Evolutionary conservation across 2,797 vertebrate genomes (phyloP).

Genomic region (Liasis olivaceus): DNA sequence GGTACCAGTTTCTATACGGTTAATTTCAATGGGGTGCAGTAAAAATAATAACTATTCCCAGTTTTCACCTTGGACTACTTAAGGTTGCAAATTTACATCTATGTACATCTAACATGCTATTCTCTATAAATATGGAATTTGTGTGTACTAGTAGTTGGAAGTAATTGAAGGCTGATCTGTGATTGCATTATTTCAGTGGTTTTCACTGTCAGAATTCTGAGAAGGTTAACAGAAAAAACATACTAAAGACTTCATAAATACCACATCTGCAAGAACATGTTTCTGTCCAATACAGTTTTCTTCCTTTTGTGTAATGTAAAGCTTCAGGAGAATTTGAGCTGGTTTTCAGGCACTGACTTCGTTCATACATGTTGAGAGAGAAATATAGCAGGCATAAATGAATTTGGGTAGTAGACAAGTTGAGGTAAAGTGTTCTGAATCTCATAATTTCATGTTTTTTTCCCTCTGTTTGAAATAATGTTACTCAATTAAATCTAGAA

Average conservation of each 20-base stretch:
- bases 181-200: not conserved
- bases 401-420: not conserved
- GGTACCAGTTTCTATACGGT: not conserved
- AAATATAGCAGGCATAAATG: not conserved
- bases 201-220: not conserved
- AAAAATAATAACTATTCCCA: not conserved
- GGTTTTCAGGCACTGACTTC: not conserved
- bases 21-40: not conserved
- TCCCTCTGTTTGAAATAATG: not conserved
- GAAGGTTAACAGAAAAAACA: not conserved
- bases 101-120: not conserved
- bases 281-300: not conserved
- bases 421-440: not conserved
- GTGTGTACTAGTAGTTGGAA: not conserved
- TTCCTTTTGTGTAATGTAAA: not conserved
- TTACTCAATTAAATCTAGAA: not conserved
- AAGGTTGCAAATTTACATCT: not conserved
- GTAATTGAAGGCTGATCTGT: not conserved
- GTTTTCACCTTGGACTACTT: not conserved
- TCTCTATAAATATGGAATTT: not conserved
- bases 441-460: not conserved
- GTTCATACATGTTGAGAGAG: not conserved
- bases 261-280: not conserved
- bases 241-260: not conserved
- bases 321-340: not conserved